Evolutionary conservation across 2,888 invertebrate species (phyloP).

Genomic region (Drosophila paranaensis): DNA sequence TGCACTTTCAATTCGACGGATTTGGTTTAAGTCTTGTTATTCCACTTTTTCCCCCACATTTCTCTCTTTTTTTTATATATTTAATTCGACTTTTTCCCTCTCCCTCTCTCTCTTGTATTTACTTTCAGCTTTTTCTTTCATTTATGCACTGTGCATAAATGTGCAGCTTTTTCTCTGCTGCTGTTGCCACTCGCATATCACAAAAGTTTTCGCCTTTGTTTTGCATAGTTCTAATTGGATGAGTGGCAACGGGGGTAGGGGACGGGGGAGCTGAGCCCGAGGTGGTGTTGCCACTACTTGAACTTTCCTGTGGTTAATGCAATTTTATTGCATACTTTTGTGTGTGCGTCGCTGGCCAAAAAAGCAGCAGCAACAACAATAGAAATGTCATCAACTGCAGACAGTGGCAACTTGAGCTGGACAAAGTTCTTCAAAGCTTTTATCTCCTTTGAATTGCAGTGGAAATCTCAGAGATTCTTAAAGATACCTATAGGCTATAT

Average conservation of each 20-base stretch:
- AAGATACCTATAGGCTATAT: not conserved
- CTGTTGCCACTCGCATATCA: constrained; percentile 12
- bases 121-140: constrained; percentile 15
- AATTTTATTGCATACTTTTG: constrained; percentile 73
- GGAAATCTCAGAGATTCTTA: not conserved
- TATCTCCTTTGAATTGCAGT: not conserved
- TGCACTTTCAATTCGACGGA: constrained; percentile 68
- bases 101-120: constrained; percentile 6
- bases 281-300: constrained; percentile 29
- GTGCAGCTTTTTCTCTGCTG: constrained; percentile 3
- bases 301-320: constrained; percentile 63
- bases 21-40: constrained; percentile 45
- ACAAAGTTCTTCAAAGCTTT: not conserved
- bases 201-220: constrained; percentile 34
- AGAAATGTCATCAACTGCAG: constrained; percentile 33
- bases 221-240: constrained; percentile 30
- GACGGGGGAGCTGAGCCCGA: not conserved
- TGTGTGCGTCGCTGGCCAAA: constrained; percentile 29
- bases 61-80: constrained; percentile 1
- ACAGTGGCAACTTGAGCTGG: constrained; percentile 39
- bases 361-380: constrained; percentile 24
- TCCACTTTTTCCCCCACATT: constrained; percentile 4
- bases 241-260: not conserved
- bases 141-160: constrained; percentile 13
- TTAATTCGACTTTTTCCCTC: constrained; percentile 4